phyloP scores from a whole-genome alignment of 2,797 vertebrate species.

The Merluccius polli region DNA sequence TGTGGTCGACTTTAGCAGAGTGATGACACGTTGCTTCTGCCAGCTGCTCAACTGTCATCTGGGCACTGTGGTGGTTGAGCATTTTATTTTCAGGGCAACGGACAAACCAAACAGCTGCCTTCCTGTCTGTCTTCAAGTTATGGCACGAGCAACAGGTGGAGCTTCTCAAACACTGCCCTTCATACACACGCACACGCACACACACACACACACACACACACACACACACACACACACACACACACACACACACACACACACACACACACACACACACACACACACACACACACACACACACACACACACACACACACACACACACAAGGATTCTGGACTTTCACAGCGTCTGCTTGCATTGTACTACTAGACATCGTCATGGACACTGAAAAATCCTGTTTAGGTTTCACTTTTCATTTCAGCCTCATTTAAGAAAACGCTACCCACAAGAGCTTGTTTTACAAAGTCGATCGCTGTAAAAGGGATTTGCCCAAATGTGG shows the following conservation, averaged over 20 bases:
- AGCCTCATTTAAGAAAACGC: too few species aligned
- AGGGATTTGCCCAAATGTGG: not conserved
- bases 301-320: conserved; percentile 13
- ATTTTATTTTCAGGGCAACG: conserved; percentile 37
- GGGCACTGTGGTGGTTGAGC: conserved; percentile 38
- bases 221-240: not conserved
- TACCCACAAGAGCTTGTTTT: not conserved
- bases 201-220: not conserved
- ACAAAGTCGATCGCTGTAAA: not conserved
- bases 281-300: conserved; percentile 8
- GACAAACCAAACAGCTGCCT: conserved; percentile 63
- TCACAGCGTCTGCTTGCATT: not conserved
- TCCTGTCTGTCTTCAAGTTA: conserved; percentile 47
- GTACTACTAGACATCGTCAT: too few species aligned
- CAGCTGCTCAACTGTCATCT: conserved; percentile 68
- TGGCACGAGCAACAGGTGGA: conserved; percentile 73
- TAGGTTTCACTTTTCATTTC: too few species aligned
- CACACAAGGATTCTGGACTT: not conserved
- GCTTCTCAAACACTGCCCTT: conserved; percentile 30
- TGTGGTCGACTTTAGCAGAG: conserved; percentile 5
- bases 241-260: conserved; percentile 5
- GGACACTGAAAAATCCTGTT: too few species aligned
- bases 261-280: conserved; percentile 2
- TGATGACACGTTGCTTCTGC: conserved; percentile 56
- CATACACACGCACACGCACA: conserved; percentile 4